A percentile compares a stretch with the other conserved stretches of the same genome.
Evolutionary conservation across 2,113 vertebrate genomes (phyloP).

Genomic region (Boulengeromyrus knoepffleri): DNA sequence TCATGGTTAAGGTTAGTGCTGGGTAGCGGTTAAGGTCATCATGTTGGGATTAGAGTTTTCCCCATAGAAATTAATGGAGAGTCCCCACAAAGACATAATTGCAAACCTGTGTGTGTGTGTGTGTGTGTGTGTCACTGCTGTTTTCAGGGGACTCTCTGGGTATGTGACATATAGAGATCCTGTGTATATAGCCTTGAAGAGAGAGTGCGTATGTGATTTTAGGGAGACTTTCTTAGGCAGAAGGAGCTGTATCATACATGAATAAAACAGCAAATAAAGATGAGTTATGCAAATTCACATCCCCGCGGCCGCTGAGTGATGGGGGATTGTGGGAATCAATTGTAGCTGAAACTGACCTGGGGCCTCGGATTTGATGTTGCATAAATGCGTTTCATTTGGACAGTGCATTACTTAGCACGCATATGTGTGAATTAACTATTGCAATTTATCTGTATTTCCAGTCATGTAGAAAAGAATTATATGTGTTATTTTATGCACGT

Average conservation of each 20-base stretch:
- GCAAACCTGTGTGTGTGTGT: background rate
- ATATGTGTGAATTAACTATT: background rate
- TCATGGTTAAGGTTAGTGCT: too few species aligned
- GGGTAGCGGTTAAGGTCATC: too few species aligned
- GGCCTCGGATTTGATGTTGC: background rate
- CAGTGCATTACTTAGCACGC: background rate
- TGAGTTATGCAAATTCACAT: background rate
- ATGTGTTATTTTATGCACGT: background rate
- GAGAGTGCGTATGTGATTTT: background rate
- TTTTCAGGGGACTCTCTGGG: background rate
- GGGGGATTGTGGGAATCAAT: background rate
- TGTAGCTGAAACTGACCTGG: background rate
- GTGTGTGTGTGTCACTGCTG: background rate
- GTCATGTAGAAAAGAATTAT: background rate
- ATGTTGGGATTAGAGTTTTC: too few species aligned
- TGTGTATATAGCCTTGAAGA: background rate
- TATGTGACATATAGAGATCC: background rate
- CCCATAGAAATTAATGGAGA: too few species aligned
- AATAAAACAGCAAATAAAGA: background rate
- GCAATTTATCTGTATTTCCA: slow-evolving; percentile 10
- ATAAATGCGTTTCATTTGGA: background rate
- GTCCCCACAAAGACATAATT: too few species aligned
- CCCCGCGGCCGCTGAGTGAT: background rate
- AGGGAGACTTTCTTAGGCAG: background rate
- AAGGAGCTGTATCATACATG: background rate